Percentiles rank a stretch among this genome's conserved stretches.
Conservation (phyloP, 2,888 invertebrate species). For the Rhagium mordax region DNA sequence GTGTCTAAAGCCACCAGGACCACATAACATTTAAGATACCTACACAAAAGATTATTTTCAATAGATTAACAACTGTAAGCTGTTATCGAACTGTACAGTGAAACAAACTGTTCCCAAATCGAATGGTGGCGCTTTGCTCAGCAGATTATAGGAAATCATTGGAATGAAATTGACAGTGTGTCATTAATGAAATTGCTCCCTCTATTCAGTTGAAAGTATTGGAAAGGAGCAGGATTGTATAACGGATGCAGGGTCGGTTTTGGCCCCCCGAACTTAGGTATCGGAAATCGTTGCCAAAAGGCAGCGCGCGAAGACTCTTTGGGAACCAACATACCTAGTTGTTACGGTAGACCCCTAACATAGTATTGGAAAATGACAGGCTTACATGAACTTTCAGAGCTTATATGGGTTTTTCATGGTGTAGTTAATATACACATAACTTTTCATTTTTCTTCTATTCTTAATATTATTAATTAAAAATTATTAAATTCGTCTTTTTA, state of each 20-base stretch:
- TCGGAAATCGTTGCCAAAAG: conserved; percentile 63
- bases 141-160: conserved; percentile 58
- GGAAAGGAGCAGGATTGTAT: conserved; percentile 62
- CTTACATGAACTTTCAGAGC: conserved; percentile 49
- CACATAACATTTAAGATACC: neutral
- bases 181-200: conserved; percentile 40
- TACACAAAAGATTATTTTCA: neutral
- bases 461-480: too few relatives aligned
- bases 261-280: conserved; percentile 49
- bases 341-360: conserved; percentile 27
- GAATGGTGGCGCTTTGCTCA: conserved; percentile 20
- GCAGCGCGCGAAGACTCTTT: conserved; percentile 52
- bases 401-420: conserved; percentile 21
- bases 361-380: conserved; percentile 60
- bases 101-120: neutral
- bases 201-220: conserved; percentile 61
- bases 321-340: conserved; percentile 33
- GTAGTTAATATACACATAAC: neutral
- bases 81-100: neutral
- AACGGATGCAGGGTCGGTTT: conserved; percentile 50
- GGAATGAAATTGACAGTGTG: conserved; percentile 45
- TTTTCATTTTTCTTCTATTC: too few relatives aligned
- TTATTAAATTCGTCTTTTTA: too few relatives aligned
- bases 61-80: neutral
- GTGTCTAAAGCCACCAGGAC: neutral